Conservation (phyloP, 1,140 invertebrate species). For the Spodoptera litura region DNA sequence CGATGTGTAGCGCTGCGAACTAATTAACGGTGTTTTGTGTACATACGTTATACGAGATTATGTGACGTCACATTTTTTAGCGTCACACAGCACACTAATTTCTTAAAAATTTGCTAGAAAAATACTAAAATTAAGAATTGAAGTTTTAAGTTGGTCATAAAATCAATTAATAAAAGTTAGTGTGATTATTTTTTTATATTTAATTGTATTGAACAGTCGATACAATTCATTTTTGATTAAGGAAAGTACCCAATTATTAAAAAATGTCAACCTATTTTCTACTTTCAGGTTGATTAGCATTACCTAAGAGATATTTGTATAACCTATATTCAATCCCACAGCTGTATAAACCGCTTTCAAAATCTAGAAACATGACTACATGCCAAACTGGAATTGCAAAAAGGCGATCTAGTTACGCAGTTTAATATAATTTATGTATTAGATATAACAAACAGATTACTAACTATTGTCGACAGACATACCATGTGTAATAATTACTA, state of each 20-base stretch:
- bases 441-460: slow-evolving; percentile 33
- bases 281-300: neutral
- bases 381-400: slow-evolving; percentile 28
- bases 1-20: too few species aligned
- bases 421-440: slow-evolving; percentile 33
- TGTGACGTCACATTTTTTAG: too few species aligned
- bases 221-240: neutral
- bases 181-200: too few species aligned
- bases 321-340: slow-evolving; percentile 17
- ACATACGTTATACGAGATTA: too few species aligned
- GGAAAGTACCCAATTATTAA: neutral
- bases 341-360: slow-evolving; percentile 19
- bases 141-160: too few species aligned
- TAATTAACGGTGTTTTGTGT: too few species aligned
- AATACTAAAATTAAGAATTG: too few species aligned
- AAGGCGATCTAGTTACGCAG: slow-evolving; percentile 29
- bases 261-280: neutral
- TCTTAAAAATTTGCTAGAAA: too few species aligned
- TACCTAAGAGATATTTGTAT: slow-evolving; percentile 12
- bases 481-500: neutral
- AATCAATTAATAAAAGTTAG: too few species aligned
- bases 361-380: slow-evolving; percentile 29
- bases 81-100: too few species aligned
- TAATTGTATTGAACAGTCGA: too few species aligned
- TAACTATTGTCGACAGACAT: slow-evolving; percentile 24